These are phyloP conservation scores for Megalops cyprinoides DNA, from an alignment of 2,797 vertebrate species.

Conservation along the genomic window DNA sequence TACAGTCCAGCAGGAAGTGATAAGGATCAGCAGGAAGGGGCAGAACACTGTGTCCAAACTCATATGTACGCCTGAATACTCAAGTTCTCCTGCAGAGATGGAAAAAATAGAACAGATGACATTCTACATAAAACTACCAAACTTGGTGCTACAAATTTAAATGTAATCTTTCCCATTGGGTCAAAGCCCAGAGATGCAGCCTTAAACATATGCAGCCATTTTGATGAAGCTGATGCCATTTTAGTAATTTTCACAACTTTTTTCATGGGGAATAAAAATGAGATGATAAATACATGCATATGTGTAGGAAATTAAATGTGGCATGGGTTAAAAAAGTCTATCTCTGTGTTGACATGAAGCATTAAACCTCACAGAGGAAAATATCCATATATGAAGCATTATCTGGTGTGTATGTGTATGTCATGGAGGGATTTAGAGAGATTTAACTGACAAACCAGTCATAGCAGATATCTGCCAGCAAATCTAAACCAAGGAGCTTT, in stretches of 20 bases:
- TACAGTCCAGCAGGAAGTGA: too few relatives aligned
- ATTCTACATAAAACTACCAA: too few relatives aligned
- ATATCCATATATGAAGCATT: too few relatives aligned
- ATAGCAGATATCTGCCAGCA: slow-evolving; percentile 60
- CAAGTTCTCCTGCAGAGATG: too few relatives aligned
- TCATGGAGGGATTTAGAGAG: slow-evolving; percentile 42
- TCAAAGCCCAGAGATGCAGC: neutral
- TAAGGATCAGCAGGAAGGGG: too few relatives aligned
- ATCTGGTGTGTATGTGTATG: slow-evolving; percentile 37
- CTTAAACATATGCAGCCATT: slow-evolving; percentile 1
- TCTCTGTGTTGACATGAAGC: slow-evolving; percentile 56
- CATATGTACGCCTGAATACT: too few relatives aligned
- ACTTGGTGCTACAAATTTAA: too few relatives aligned
- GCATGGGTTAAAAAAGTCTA: slow-evolving; percentile 41
- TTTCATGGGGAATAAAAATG: neutral
- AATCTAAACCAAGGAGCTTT: slow-evolving; percentile 46
- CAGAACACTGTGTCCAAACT: too few relatives aligned
- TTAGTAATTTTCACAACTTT: neutral
- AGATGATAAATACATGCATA: neutral
- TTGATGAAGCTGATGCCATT: neutral
- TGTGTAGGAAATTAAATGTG: neutral
- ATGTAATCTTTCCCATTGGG: neutral
- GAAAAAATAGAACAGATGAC: too few relatives aligned
- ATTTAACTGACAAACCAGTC: slow-evolving; percentile 70
- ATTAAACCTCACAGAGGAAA: slow-evolving; percentile 48